These are phyloP conservation scores for Tringa solitaria DNA, from an alignment of 2,113 vertebrate genomes.

Conservation along the genomic window DNA sequence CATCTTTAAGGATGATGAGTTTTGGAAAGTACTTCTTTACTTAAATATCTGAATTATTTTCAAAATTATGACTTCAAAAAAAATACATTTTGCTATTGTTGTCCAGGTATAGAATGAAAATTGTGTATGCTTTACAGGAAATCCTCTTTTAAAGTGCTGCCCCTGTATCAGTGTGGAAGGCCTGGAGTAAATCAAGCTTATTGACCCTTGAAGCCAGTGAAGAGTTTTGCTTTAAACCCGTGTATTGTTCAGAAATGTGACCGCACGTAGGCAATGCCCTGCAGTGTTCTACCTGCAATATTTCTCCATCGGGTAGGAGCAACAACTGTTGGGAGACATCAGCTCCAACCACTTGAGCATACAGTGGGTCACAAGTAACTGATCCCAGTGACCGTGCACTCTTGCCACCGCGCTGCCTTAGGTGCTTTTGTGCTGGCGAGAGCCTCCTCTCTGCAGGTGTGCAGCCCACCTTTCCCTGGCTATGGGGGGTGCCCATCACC, in stretches of 20 bases:
- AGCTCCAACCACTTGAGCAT: neutral
- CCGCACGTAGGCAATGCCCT: neutral
- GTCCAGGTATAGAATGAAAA: neutral
- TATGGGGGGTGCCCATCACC: neutral
- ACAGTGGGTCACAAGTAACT: too few species aligned
- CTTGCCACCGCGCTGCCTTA: accelerated
- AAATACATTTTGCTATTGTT: neutral
- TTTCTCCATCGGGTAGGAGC: neutral
- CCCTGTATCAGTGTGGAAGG: neutral
- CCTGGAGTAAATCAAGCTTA: neutral
- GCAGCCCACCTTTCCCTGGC: neutral
- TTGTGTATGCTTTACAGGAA: neutral
- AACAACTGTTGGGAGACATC: neutral
- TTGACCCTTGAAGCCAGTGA: neutral
- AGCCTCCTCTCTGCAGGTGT: neutral
- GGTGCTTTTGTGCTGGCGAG: neutral
- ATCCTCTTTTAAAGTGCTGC: neutral
- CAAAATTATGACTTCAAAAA: neutral
- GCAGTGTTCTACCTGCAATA: neutral
- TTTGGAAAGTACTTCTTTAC: neutral
- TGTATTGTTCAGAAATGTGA: neutral
- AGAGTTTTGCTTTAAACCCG: neutral
- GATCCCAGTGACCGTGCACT: accelerated
- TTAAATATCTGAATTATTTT: neutral
- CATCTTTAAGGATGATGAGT: neutral